These are phyloP conservation scores for Huso huso DNA, from an alignment of 2,797 vertebrate species.

Conservation along the genomic window DNA sequence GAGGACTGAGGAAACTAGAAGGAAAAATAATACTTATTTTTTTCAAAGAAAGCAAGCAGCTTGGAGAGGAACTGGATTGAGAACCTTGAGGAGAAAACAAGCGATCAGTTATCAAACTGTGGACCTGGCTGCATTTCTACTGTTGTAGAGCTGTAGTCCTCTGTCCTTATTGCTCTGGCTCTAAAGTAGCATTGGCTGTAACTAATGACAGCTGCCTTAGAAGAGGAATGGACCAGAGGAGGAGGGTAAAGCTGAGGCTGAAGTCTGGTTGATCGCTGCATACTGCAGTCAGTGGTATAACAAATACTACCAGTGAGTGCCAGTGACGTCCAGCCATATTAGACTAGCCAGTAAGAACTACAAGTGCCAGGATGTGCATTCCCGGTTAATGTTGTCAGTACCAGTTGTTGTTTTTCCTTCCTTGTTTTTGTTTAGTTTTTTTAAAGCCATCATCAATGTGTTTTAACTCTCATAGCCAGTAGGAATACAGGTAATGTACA, in stretches of 20 bases:
- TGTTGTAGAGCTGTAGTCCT: neutral
- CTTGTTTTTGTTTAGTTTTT: constrained; percentile 1
- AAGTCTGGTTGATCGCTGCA: constrained; percentile 5
- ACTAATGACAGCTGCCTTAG: too few species aligned
- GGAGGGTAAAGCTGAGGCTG: constrained; percentile 12
- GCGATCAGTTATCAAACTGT: neutral
- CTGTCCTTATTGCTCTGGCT: too few species aligned
- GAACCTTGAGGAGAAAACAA: neutral
- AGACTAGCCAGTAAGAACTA: constrained; percentile 42
- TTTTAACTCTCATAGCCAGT: constrained; percentile 12
- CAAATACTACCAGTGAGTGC: constrained; percentile 12
- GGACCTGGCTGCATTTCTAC: neutral
- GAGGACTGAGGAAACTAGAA: too few species aligned
- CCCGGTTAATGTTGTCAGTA: constrained; percentile 36
- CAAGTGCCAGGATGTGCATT: constrained; percentile 55
- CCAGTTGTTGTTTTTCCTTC: constrained; percentile 20
- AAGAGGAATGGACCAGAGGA: too few species aligned
- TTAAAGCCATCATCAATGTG: neutral
- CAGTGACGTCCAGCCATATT: constrained; percentile 43
- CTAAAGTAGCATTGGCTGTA: too few species aligned
- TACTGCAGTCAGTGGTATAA: constrained; percentile 17
- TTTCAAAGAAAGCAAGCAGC: too few species aligned
- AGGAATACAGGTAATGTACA: constrained; percentile 48
- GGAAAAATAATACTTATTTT: too few species aligned
- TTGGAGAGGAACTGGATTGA: neutral